Conservation (phyloP, 1,140 invertebrate species). For the Macrobrachium nipponense region DNA sequence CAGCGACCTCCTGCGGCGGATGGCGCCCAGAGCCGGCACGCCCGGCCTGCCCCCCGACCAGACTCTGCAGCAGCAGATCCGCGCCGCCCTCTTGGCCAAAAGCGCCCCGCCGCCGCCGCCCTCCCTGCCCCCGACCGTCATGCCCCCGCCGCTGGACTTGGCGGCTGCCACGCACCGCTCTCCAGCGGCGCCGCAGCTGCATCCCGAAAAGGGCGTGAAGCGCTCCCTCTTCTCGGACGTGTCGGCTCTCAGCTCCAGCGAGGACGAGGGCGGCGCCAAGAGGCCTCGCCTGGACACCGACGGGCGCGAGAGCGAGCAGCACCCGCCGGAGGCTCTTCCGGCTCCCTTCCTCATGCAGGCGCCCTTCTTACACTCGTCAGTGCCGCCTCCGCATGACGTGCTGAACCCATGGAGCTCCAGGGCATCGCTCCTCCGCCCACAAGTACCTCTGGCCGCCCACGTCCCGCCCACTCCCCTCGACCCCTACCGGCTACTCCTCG, state of each 20-base stretch:
- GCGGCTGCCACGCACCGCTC: slow-evolving; percentile 49
- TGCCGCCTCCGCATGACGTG: slow-evolving; percentile 62
- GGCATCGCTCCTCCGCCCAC: slow-evolving; percentile 61
- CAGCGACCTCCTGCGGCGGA: slow-evolving; percentile 62
- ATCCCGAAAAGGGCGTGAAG: slow-evolving; percentile 63
- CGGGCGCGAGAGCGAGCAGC: slow-evolving; percentile 39
- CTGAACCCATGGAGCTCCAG: slow-evolving; percentile 59
- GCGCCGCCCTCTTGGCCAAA: slow-evolving; percentile 62
- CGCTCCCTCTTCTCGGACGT: slow-evolving; percentile 61
- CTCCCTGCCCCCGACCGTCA: slow-evolving; percentile 53
- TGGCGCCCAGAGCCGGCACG: slow-evolving; percentile 59
- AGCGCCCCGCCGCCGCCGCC: slow-evolving; percentile 57
- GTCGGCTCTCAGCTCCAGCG: slow-evolving; percentile 60
- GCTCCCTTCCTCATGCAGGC: slow-evolving; percentile 63
- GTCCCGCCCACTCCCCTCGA: slow-evolving; percentile 62
- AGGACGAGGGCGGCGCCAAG: slow-evolving; percentile 59
- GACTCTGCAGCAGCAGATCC: slow-evolving; percentile 61
- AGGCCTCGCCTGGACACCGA: slow-evolving; percentile 57
- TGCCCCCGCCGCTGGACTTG: slow-evolving; percentile 61
- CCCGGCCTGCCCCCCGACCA: slow-evolving; percentile 61
- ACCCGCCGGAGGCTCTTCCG: slow-evolving; percentile 57
- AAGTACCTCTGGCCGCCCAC: slow-evolving; percentile 62
- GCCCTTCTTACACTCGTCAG: slow-evolving; percentile 59
- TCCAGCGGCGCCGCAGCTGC: slow-evolving; percentile 13
- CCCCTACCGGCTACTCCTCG: slow-evolving; percentile 62